Conservation (phyloP, 2,888 invertebrate species). For the Thyatira batis region DNA sequence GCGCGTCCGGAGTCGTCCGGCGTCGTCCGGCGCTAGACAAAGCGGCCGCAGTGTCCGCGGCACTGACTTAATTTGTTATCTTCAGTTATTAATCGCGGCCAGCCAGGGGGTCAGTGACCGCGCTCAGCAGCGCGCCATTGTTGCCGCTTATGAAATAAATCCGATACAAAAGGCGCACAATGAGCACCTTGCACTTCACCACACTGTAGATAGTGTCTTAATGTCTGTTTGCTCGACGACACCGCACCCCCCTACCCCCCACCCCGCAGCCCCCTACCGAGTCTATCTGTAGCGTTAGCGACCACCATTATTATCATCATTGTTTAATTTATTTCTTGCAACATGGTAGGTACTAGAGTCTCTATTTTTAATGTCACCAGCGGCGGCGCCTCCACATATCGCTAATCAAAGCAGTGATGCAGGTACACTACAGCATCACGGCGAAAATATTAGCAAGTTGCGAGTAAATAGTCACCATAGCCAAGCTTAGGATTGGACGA, state of each 20-base stretch:
- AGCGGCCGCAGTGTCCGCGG: slow-evolving; percentile 43
- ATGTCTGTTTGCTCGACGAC: not conserved
- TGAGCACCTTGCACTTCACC: slow-evolving; percentile 6
- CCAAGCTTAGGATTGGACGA: too few relatives aligned
- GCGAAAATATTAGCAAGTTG: too few relatives aligned
- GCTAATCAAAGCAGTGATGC: too few relatives aligned
- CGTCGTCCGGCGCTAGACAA: slow-evolving; percentile 42
- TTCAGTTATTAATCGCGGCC: slow-evolving; percentile 62
- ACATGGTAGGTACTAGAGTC: too few relatives aligned
- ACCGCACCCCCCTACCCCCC: not conserved
- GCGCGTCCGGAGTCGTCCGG: not conserved
- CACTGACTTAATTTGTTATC: slow-evolving; percentile 63
- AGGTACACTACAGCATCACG: too few relatives aligned
- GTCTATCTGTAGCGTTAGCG: not conserved
- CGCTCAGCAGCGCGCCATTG: slow-evolving; percentile 8
- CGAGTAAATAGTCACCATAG: too few relatives aligned
- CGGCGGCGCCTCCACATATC: too few relatives aligned
- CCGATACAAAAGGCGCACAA: slow-evolving; percentile 7
- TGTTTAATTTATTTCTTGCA: too few relatives aligned
- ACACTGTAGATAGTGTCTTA: not conserved
- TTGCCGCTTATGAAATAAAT: slow-evolving; percentile 6
- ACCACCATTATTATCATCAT: too few relatives aligned
- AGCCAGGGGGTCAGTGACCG: slow-evolving; percentile 30
- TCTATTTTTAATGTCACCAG: too few relatives aligned
- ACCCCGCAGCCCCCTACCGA: not conserved